Conservation (phyloP, 2,888 invertebrate genomes). For the Sesia apiformis region DNA sequence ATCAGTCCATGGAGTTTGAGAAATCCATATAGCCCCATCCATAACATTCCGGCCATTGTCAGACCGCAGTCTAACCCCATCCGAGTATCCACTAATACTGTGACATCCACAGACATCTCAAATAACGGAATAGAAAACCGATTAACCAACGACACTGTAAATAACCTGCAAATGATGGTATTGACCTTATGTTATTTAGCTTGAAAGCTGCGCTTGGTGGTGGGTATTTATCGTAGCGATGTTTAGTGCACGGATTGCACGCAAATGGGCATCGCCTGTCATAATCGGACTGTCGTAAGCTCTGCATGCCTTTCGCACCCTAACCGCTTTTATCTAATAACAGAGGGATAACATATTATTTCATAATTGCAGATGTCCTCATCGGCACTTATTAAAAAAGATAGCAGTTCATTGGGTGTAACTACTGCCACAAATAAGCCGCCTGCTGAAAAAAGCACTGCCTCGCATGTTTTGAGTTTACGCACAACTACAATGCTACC, state of each 20-base stretch:
- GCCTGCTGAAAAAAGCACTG: conserved; percentile 68
- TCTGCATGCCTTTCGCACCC: conserved; percentile 48
- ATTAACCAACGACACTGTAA: conserved; percentile 72
- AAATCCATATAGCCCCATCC: conserved; percentile 76
- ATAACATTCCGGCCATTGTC: conserved; percentile 73
- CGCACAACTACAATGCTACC: conserved; percentile 75
- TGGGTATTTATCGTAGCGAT: conserved; percentile 29
- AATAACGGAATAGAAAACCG: conserved; percentile 74
- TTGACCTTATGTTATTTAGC: conserved; percentile 69
- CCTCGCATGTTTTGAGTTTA: conserved; percentile 73
- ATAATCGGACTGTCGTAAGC: conserved; percentile 27
- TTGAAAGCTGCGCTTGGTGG: conserved; percentile 62
- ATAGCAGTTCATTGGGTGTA: conserved; percentile 65
- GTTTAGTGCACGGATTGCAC: conserved; percentile 19
- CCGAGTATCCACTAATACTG: conserved; percentile 80
- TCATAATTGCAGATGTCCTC: conserved; percentile 70
- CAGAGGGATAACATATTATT: conserved; percentile 60
- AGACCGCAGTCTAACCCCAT: conserved; percentile 73
- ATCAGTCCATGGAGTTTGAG: conserved; percentile 75
- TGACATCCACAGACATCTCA: conserved; percentile 71
- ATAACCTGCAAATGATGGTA: conserved; percentile 72
- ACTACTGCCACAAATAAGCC: conserved; percentile 58
- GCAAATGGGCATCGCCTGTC: conserved; percentile 16
- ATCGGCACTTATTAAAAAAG: conserved; percentile 69
- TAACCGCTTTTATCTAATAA: conserved; percentile 39